Evolutionary conservation across 2,113 vertebrate species (phyloP).

Genomic region (Capreolus pygargus): DNA sequence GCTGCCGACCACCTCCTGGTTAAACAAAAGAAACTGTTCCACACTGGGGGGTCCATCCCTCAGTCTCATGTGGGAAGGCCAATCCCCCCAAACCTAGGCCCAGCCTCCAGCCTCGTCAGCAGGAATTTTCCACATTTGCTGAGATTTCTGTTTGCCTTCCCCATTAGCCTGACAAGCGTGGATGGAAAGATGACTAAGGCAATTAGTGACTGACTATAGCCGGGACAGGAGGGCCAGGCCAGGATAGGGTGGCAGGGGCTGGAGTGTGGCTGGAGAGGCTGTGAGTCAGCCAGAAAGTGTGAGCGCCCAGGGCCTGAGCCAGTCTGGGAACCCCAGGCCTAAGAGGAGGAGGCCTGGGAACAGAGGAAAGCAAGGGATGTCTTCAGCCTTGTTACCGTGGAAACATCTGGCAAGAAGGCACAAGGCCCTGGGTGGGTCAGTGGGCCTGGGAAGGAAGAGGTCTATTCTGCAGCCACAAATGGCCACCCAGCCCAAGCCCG

Average conservation of each 20-base stretch:
- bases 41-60: background rate
- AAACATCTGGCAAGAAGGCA: background rate
- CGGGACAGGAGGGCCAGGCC: background rate
- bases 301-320: rapidly evolving
- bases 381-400: background rate
- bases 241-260: background rate
- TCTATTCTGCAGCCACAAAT: background rate
- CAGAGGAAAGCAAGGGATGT: background rate
- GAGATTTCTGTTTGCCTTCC: conserved; percentile 68
- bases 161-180: conserved; percentile 58
- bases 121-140: conserved; percentile 65
- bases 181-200: conserved; percentile 68
- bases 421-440: background rate
- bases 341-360: background rate
- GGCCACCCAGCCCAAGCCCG: background rate
- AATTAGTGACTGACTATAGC: conserved; percentile 48
- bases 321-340: background rate
- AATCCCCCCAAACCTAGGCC: background rate
- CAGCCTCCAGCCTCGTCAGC: conserved; percentile 39
- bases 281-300: conserved; percentile 25
- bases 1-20: background rate
- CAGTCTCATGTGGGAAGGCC: background rate
- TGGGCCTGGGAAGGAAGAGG: background rate
- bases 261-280: background rate
- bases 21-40: background rate